These are phyloP conservation scores for Chelonus formosanus DNA, from an alignment of 2,888 invertebrate genomes.

Conservation along the genomic window DNA sequence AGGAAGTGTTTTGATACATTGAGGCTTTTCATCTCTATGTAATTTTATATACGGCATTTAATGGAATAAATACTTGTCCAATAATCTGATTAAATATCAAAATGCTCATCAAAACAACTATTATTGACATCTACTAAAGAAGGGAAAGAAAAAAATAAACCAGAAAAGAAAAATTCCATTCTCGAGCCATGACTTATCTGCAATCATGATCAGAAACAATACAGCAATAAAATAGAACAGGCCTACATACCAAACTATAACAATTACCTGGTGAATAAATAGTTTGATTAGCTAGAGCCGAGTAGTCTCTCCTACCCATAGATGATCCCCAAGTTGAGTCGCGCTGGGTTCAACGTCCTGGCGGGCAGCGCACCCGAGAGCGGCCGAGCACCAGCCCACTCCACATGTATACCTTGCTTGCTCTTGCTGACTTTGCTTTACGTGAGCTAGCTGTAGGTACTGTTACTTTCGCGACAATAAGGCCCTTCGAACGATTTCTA, in stretches of 20 bases:
- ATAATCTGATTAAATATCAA: too few species aligned
- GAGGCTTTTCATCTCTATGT: background rate
- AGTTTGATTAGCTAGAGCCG: slow-evolving; percentile 3
- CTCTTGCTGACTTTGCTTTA: slow-evolving; percentile 52
- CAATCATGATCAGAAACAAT: too few species aligned
- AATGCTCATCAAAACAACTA: too few species aligned
- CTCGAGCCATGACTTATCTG: too few species aligned
- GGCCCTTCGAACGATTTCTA: slow-evolving; percentile 53
- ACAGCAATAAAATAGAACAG: too few species aligned
- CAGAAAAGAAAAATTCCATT: too few species aligned
- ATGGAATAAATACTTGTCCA: too few species aligned
- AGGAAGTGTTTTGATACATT: slow-evolving; percentile 19
- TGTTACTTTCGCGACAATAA: slow-evolving; percentile 59
- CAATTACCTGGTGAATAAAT: slow-evolving; percentile 13
- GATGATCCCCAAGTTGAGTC: slow-evolving; percentile 65
- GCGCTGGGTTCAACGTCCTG: slow-evolving; percentile 65
- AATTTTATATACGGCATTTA: too few species aligned
- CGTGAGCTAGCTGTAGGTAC: slow-evolving; percentile 60
- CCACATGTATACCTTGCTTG: slow-evolving; percentile 37
- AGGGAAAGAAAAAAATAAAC: slow-evolving; percentile 3
- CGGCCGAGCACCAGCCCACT: slow-evolving; percentile 46
- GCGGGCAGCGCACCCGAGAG: slow-evolving; percentile 63
- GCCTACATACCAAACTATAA: slow-evolving; percentile 31
- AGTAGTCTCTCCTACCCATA: slow-evolving; percentile 40
- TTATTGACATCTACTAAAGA: too few species aligned